phyloP scores from a whole-genome alignment of 2,113 vertebrate species.

The Dasyurus viverrinus region DNA sequence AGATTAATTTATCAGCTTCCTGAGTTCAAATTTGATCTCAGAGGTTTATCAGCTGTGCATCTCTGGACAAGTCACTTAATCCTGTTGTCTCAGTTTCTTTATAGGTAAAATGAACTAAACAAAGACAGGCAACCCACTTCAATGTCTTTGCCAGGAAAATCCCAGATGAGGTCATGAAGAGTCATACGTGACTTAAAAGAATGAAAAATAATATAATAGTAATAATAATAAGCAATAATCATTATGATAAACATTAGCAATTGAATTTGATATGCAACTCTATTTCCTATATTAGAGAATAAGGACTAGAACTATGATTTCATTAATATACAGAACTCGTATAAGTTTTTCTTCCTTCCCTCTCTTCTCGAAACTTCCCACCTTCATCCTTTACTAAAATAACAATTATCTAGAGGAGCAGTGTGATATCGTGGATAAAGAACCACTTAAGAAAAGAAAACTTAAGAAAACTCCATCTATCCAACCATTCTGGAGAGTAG shows the following conservation, averaged over 20 bases:
- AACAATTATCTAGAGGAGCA: not conserved
- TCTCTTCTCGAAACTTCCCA: too few relatives aligned
- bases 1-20: too few relatives aligned
- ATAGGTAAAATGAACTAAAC: too few relatives aligned
- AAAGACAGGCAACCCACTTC: too few relatives aligned
- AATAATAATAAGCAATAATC: not conserved
- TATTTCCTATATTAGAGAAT: not conserved
- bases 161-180: too few relatives aligned
- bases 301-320: not conserved
- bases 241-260: not conserved
- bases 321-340: not conserved
- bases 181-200: too few relatives aligned
- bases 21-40: not conserved
- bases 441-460: not conserved
- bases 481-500: too few relatives aligned
- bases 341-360: not conserved
- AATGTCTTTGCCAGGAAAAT: too few relatives aligned
- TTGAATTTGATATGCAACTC: not conserved
- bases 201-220: too few relatives aligned
- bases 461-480: not conserved
- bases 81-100: too few relatives aligned
- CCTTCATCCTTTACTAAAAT: not conserved
- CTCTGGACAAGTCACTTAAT: not conserved
- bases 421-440: not conserved
- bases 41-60: not conserved